Evolutionary conservation across 2,888 invertebrate genomes (phyloP), one percentile per base, ranked within the genome.

Genomic region (Amphiduros pacificus): DNA sequence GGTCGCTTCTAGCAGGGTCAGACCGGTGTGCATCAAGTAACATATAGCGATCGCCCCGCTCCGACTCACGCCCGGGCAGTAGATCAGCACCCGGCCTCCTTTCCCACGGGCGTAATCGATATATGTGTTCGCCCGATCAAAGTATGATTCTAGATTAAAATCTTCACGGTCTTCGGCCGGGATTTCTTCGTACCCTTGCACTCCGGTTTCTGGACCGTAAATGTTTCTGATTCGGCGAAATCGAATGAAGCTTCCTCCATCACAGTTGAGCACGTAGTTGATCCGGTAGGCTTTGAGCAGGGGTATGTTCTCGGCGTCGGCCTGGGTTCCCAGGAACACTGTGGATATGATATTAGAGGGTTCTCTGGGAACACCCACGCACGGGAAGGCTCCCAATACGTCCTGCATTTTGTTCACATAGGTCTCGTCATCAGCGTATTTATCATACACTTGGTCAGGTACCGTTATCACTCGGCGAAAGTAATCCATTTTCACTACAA

Each of bases 241-340:
- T 17, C 49, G 31, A n/a, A 36, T 22, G 14, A 32, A 32, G 53
- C 29, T 57, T 3, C 61, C 61, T 22, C 59, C 67, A 3, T 52
- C 67, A 40, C 64, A 66, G 62, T 67, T 65, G 40, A 67, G 57
- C 32, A 67, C 20, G 50, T 58, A 61, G 20, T 22, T 60, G 56
- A 67, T 65, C 29, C 54, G 26, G 31, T 48, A n/a, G 2, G 26
- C 24, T 17, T 53, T 44, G 17, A 67, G 56, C 36, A 61, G 24
- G 26, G 28, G 11, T 22, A 61, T 27, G 62, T 67, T 67, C 57
- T 67, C 67, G 52, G 67, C 67, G 57, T 67, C 61, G 32, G 65
- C 59, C 14, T 53, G 24, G 2, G 67, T 61, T 22, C 67, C 67
- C 40, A 67, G 27, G 60, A 52, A 67, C 41, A 67, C 63, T 41